Evolutionary conservation across 2,797 vertebrate genomes (phyloP).

Genomic region (Chelon labrosus): DNA sequence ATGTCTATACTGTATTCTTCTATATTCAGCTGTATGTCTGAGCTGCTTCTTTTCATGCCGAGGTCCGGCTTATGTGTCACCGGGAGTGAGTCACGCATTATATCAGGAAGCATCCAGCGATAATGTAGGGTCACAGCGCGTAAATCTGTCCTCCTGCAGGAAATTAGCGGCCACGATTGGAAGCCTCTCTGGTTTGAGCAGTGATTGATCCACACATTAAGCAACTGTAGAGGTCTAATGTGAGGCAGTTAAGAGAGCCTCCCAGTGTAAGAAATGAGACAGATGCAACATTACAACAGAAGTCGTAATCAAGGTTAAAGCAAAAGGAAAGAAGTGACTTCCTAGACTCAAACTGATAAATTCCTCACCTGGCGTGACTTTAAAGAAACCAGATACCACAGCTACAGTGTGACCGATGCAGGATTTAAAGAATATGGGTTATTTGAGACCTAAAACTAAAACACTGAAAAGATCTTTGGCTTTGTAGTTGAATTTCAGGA

Average conservation of each 20-base stretch:
- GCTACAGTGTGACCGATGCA: constrained; percentile 53
- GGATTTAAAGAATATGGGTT: constrained; percentile 26
- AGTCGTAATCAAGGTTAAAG: neutral
- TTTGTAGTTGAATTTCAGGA: neutral
- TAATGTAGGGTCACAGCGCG: neutral
- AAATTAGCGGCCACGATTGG: constrained; percentile 20
- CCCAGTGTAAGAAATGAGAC: neutral
- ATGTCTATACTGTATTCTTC: no score
- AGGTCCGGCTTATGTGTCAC: constrained; percentile 2
- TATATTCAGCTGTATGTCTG: neutral
- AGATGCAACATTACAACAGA: constrained; percentile 9
- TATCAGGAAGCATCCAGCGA: constrained; percentile 18
- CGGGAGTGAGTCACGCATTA: constrained; percentile 29
- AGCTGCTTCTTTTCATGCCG: neutral
- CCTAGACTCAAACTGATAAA: constrained; percentile 26
- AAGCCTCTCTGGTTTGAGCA: constrained; percentile 5
- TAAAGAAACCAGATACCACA: constrained; percentile 45
- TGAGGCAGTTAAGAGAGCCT: constrained; percentile 7
- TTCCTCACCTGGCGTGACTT: constrained; percentile 19
- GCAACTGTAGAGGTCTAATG: constrained; percentile 8
- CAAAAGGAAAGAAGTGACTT: constrained; percentile 36
- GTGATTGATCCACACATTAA: constrained; percentile 33
- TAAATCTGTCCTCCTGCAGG: constrained; percentile 37
- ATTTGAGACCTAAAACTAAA: constrained; percentile 1
- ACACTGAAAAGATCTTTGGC: neutral